Evolutionary conservation across 1,140 invertebrate species (phyloP).

Genomic region (Trichonephila inaurata): DNA sequence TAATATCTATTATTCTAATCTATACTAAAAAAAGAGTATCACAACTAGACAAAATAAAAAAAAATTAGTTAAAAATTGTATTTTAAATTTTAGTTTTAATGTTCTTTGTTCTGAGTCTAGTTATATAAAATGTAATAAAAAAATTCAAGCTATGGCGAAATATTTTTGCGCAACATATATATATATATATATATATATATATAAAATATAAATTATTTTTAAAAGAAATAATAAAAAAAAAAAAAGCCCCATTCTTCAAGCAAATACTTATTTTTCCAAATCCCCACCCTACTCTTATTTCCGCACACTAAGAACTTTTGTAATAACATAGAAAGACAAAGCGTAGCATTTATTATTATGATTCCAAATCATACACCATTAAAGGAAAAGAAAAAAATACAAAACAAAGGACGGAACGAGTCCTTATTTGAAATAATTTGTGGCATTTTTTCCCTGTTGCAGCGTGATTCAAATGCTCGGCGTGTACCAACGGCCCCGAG

Average conservation of each 20-base stretch:
- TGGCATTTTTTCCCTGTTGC: conserved; percentile 9
- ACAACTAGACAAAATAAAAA: no score
- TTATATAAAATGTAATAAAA: not conserved
- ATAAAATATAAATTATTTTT: no score
- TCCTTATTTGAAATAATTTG: conserved; percentile 43
- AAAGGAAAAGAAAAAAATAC: not conserved
- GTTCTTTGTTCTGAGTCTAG: no score
- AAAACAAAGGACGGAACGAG: not conserved
- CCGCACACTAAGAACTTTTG: not conserved
- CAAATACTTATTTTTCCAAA: not conserved
- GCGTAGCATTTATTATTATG: conserved; percentile 26
- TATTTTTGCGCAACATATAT: no score
- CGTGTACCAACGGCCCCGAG: conserved; percentile 9
- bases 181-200: not conserved
- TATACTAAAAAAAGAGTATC: no score
- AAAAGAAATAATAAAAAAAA: no score
- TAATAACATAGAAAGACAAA: conserved; percentile 45
- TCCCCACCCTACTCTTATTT: not conserved
- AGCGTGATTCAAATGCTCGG: conserved; percentile 44
- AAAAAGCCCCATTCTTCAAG: not conserved
- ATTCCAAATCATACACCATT: conserved; percentile 48
- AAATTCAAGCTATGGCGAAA: no score
- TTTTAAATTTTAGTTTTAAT: no score
- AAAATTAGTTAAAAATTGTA: no score
- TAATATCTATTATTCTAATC: no score